phyloP scores from a whole-genome alignment of 2,113 vertebrate genomes.

The Glaucomys volans region DNA sequence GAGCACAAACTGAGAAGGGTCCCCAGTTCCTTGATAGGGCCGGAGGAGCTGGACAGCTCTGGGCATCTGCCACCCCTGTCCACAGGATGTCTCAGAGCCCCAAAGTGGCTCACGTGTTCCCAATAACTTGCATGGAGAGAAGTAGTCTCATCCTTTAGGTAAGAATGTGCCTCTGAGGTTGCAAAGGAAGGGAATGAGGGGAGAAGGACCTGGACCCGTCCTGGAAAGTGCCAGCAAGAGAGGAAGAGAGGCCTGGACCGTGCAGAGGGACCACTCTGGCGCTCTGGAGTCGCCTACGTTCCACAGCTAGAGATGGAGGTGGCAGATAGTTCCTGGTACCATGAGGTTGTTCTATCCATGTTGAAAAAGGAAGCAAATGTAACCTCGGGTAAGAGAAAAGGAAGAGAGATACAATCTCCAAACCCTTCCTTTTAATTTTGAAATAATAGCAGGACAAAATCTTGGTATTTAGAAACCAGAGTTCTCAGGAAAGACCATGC shows the following conservation, averaged over 20 bases:
- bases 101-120: neutral
- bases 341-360: accelerated
- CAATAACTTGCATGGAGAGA: neutral
- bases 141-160: neutral
- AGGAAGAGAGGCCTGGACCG: accelerated
- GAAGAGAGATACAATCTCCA: neutral
- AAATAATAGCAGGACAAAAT: neutral
- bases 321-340: accelerated
- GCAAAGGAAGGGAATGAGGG: too few relatives aligned
- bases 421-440: neutral
- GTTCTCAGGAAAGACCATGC: neutral
- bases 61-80: too few relatives aligned
- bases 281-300: accelerated
- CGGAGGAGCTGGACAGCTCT: neutral
- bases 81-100: neutral
- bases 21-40: accelerated
- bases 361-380: neutral
- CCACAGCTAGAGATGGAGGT: accelerated
- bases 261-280: accelerated
- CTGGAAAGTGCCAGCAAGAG: accelerated
- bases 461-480: neutral
- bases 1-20: neutral
- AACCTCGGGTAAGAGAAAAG: neutral
- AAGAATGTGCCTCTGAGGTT: neutral
- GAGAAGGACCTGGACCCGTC: neutral